These are phyloP conservation scores for Hemicrepidius hirtus DNA, from an alignment of 2,888 invertebrate genomes.

Conservation along the genomic window DNA sequence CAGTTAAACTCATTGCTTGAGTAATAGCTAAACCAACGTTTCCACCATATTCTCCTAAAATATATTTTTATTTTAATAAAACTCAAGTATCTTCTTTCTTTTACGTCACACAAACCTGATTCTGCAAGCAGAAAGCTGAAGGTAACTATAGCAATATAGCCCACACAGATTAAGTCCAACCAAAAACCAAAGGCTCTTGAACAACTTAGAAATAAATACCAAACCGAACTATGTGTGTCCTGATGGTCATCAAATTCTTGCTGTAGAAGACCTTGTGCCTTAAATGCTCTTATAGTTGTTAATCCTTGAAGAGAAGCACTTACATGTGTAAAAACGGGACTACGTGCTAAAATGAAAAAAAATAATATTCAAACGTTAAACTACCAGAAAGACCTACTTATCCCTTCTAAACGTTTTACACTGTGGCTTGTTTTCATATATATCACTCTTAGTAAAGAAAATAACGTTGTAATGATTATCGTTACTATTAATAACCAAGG, in stretches of 20 bases:
- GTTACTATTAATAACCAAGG: constrained; percentile 82
- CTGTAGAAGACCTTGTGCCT: constrained; percentile 76
- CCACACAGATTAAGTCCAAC: constrained; percentile 81
- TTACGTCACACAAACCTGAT: too few relatives aligned
- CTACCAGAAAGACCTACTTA: constrained; percentile 73
- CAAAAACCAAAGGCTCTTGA: constrained; percentile 83
- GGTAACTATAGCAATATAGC: constrained; percentile 80
- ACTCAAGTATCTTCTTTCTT: too few relatives aligned
- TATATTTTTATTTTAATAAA: not conserved
- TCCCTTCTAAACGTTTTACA: constrained; percentile 82
- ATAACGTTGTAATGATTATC: constrained; percentile 77
- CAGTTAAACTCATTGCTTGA: constrained; percentile 65
- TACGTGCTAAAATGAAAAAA: constrained; percentile 75
- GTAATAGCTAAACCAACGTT: constrained; percentile 68
- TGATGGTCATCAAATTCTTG: constrained; percentile 76
- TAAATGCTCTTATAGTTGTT: constrained; percentile 82
- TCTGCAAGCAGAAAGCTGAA: constrained; percentile 74
- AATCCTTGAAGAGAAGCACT: constrained; percentile 84
- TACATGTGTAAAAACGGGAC: constrained; percentile 84
- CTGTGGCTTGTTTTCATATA: constrained; percentile 86
- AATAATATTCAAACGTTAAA: too few relatives aligned
- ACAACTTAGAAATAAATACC: constrained; percentile 78
- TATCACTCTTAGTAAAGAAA: constrained; percentile 79
- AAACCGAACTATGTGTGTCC: constrained; percentile 81
- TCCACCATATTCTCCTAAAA: constrained; percentile 63